Base-by-base conservation (phyloP, 2,113 vertebrate species). In the Galbula dea region DNA sequence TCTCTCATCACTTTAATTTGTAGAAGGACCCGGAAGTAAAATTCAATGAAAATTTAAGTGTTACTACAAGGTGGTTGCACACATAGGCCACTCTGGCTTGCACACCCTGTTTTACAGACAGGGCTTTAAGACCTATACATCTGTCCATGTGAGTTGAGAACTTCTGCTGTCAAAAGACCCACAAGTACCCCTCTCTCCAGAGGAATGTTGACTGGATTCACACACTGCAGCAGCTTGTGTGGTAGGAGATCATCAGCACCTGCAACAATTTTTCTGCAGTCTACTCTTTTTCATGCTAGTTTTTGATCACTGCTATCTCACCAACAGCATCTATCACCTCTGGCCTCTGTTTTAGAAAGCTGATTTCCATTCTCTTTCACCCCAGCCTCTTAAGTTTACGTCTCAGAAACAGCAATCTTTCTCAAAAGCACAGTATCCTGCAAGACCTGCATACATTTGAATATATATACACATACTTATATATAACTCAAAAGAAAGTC, bases 391-490 rank as follows among this genome's bases (percentile, higher is more conserved):
- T 20, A 81, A 83, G 21, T 23, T n/a, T 32, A 43, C 12, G 26
- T 55, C 16, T 92, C 37, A 79, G 61, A 81, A 92, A 48, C 19
- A 87, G 61, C 3, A 3, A 55, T 32, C 27, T 69, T 65, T 15
- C 55, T 78, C 55, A 86, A 39, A 88, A 54, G 27, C 52, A 66
- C 4, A 46, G 15, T 24, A 46, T 71, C 45, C 52, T 75, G 36
- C 26, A 55, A 92, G 36, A 81, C 11, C 9, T 55, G 17, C 17
- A 29, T 66, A 43, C 15, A 15, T 43, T 43, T 23, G 11, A 8
- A 23, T 21, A 59, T 9, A 48, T 1, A 30, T 6, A 57, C 4
- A 46, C 1, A 43, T 2, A 36, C 6, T 29, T 1, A 59, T 17
- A 72, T 41, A 67, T 30, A 67, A 19, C 27, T 4, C 15, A 57